phyloP scores from a whole-genome alignment of 2,888 invertebrate genomes.

The Lithophane semibrunnea region DNA sequence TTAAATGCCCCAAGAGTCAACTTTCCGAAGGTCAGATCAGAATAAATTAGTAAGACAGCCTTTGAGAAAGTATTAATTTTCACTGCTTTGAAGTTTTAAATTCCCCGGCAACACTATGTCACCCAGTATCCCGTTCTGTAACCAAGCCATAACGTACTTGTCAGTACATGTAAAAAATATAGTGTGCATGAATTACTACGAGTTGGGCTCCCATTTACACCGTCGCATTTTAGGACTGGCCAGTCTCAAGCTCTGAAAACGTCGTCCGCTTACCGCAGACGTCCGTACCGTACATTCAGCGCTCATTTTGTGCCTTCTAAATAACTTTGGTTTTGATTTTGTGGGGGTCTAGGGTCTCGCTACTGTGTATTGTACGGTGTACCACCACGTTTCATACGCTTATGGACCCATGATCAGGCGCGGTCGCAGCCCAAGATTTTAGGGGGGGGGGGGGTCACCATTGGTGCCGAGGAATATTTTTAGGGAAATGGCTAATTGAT shows the following conservation, averaged over 20 bases:
- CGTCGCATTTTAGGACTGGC: neutral
- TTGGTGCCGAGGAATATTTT: too few species aligned
- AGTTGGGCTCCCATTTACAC: neutral
- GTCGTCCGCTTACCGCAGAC: neutral
- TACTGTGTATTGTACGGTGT: neutral
- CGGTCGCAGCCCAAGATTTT: too few species aligned
- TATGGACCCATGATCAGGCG: too few species aligned
- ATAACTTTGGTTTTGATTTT: neutral
- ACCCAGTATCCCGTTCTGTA: neutral
- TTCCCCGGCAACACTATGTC: neutral
- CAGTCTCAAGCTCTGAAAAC: neutral
- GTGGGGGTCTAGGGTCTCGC: neutral
- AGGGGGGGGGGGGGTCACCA: too few species aligned
- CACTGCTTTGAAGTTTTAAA: too few species aligned
- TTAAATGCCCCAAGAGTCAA: neutral
- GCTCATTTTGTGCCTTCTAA: neutral
- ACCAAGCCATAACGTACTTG: neutral
- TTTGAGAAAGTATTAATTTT: neutral
- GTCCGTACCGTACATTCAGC: neutral
- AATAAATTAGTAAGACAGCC: neutral
- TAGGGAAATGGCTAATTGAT: too few species aligned
- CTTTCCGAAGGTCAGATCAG: neutral
- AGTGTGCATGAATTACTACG: neutral
- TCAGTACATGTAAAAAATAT: neutral
- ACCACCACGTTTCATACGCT: neutral